A percentile compares a stretch with the other conserved stretches of the same genome.
Conservation (phyloP, 2,797 vertebrate species). For the Bufotes viridis region DNA sequence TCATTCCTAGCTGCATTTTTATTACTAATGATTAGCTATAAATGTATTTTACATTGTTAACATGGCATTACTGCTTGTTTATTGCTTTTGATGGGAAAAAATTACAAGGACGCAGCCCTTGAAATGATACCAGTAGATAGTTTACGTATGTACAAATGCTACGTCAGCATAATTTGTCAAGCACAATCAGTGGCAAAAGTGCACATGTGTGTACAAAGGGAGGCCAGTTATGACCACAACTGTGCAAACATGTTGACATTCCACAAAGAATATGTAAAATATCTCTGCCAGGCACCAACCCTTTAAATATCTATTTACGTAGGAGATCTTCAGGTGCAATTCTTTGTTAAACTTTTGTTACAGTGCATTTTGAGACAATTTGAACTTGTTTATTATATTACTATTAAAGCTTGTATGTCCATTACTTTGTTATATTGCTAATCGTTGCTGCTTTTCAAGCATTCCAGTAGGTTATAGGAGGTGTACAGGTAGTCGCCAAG, state of each 20-base stretch:
- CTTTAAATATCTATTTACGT: slow-evolving; percentile 25
- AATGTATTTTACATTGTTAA: not conserved
- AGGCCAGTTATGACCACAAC: slow-evolving; percentile 40
- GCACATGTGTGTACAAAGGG: slow-evolving; percentile 54
- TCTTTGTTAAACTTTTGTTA: not conserved
- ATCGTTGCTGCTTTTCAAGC: not conserved
- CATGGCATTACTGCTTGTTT: not conserved
- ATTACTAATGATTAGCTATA: not conserved
- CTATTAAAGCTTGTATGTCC: not conserved
- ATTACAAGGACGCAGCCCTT: slow-evolving; percentile 12
- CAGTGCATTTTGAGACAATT: not conserved
- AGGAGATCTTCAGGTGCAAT: not conserved
- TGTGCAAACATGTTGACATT: slow-evolving; percentile 52
- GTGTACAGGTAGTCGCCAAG: not conserved
- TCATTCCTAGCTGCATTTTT: not conserved
- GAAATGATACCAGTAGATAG: not conserved
- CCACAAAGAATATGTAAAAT: slow-evolving; percentile 24
- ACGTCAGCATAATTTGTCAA: slow-evolving; percentile 42
- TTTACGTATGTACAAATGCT: slow-evolving; percentile 26
- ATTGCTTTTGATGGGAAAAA: slow-evolving; percentile 6
- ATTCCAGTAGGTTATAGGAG: not conserved
- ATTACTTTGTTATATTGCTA: not conserved
- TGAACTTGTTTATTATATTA: not conserved
- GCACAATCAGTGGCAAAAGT: not conserved
- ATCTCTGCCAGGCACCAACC: slow-evolving; percentile 28